These are phyloP conservation scores for Vidua chalybeata DNA, from an alignment of 2,113 vertebrate genomes.

Conservation along the genomic window DNA sequence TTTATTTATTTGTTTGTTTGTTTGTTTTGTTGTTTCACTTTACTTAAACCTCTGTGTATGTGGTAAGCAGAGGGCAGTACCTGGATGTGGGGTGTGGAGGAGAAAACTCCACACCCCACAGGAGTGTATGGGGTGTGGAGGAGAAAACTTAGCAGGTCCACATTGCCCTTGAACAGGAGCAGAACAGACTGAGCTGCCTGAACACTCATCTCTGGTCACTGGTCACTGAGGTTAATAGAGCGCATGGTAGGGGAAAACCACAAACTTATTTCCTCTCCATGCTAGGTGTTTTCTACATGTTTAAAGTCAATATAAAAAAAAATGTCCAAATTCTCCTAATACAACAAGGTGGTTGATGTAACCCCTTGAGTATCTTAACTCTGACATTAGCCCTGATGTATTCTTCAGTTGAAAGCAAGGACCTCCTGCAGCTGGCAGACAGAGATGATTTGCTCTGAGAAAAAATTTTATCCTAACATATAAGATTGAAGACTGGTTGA, in stretches of 20 bases:
- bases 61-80: neutral
- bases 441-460: neutral
- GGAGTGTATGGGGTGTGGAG: too few species aligned
- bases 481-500: neutral
- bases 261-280: neutral
- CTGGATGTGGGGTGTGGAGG: neutral
- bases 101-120: neutral
- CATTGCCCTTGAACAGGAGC: neutral
- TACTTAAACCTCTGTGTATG: neutral
- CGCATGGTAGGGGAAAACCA: rapidly evolving
- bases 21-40: neutral
- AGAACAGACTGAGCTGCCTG: neutral
- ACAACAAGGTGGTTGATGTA: neutral
- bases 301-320: neutral
- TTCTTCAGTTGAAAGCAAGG: neutral
- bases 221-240: neutral
- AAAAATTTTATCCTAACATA: neutral
- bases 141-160: neutral
- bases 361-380: rapidly evolving
- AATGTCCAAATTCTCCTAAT: neutral
- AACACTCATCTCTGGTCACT: neutral
- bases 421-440: neutral
- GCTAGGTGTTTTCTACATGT: neutral
- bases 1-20: too few species aligned
- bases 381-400: neutral